A percentile compares a stretch with the other conserved stretches of the same genome.
These are phyloP conservation scores for Eulemur albifrons DNA, from an alignment of 2,797 vertebrate genomes.

Conservation along the genomic window DNA sequence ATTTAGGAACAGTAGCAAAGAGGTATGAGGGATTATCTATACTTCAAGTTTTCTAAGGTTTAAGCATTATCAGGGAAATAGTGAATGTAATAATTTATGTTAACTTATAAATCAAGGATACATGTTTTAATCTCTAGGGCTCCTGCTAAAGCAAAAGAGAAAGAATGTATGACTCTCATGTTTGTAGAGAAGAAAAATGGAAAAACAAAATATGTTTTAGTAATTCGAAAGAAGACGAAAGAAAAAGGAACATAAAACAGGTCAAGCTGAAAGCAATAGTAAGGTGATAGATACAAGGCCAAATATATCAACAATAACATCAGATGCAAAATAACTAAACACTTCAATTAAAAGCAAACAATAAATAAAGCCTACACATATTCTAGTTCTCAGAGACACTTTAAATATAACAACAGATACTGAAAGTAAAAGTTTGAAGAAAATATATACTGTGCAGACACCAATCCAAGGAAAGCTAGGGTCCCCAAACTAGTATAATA, in stretches of 20 bases:
- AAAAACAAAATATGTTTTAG: neutral
- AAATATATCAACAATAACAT: neutral
- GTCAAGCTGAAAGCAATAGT: neutral
- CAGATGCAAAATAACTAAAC: neutral
- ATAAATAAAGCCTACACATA: neutral
- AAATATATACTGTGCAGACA: neutral
- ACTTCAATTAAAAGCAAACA: neutral
- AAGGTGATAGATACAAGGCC: neutral
- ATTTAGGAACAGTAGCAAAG: neutral
- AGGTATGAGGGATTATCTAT: neutral
- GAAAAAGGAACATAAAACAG: neutral
- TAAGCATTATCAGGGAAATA: neutral
- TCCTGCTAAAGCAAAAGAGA: neutral
- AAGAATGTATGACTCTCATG: neutral
- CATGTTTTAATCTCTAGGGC: neutral
- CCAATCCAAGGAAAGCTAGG: neutral
- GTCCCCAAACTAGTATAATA: neutral
- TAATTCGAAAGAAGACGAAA: neutral
- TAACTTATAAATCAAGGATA: neutral
- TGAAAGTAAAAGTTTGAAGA: neutral
- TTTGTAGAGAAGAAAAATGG: neutral
- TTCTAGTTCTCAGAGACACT: neutral
- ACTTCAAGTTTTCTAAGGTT: neutral
- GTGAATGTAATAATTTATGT: neutral
- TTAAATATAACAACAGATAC: neutral